phyloP scores from a whole-genome alignment of 1,140 invertebrate species.

The Polypedilum vanderplanki region DNA sequence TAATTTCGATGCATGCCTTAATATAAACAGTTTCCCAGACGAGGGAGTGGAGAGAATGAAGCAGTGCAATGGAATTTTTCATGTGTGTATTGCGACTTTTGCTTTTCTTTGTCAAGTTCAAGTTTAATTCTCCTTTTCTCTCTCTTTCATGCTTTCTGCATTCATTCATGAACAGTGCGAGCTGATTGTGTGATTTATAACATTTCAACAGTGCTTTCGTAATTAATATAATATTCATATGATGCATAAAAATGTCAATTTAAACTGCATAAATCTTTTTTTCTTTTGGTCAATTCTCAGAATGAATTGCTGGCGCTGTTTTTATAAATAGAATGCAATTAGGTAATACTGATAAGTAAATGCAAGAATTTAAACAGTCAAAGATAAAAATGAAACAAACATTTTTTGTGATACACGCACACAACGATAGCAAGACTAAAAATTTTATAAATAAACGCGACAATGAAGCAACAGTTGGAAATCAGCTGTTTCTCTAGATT shows the following conservation, averaged over 20 bases:
- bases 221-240: not conserved
- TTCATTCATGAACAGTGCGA: conserved; percentile 11
- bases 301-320: not conserved
- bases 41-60: not conserved
- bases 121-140: not conserved
- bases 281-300: not conserved
- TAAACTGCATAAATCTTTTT: not conserved
- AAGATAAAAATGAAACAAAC: not conserved
- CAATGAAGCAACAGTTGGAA: conserved; percentile 14
- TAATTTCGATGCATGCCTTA: not conserved
- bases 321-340: not conserved
- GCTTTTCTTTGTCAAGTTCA: conserved; percentile 12
- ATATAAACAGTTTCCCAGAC: conserved; percentile 17
- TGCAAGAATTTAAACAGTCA: no score
- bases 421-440: not conserved
- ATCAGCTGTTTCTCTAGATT: conserved; percentile 22
- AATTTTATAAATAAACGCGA: not conserved
- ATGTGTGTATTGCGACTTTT: not conserved
- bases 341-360: not conserved
- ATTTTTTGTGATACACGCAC: not conserved
- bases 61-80: conserved; percentile 16
- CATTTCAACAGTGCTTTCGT: not conserved
- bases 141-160: not conserved
- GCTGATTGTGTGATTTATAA: not conserved
- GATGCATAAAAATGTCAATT: conserved; percentile 3